Conservation (phyloP, 2,797 vertebrate species). For the Acanthurus lineatus region DNA sequence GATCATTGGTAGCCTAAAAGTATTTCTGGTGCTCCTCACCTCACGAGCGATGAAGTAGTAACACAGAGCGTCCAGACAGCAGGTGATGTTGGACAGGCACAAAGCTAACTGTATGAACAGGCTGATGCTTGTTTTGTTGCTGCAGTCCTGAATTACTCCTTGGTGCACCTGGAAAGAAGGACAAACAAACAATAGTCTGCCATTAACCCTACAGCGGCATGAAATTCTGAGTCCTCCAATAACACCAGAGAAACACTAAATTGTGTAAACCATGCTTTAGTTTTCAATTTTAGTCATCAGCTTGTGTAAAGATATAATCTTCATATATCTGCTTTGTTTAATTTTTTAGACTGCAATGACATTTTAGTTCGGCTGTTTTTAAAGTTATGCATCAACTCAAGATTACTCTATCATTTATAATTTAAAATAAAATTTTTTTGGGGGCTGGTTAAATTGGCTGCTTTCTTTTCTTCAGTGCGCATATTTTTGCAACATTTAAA, state of each 20-base stretch:
- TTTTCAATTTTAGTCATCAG: not conserved
- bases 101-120: conserved; percentile 90
- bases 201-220: not conserved
- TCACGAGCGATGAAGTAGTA: conserved; percentile 92
- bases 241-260: not conserved
- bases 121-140: conserved; percentile 79
- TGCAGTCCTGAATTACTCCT: conserved; percentile 82
- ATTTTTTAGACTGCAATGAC: no score
- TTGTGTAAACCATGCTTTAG: not conserved
- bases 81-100: conserved; percentile 91
- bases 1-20: conserved; percentile 51
- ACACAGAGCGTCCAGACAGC: conserved; percentile 92
- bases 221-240: no score
- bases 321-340: no score
- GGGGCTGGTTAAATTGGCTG: not conserved
- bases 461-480: not conserved
- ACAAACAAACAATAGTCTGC: not conserved
- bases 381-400: not conserved
- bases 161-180: conserved; percentile 79
- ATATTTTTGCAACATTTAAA: not conserved
- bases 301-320: no score
- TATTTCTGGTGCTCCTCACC: conserved; percentile 76
- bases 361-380: not conserved
- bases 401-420: not conserved
- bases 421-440: not conserved